Evolutionary conservation across 2,888 invertebrate species (phyloP), one percentile per base, ranked within the genome.

Genomic region (Pyrrhia umbra): DNA sequence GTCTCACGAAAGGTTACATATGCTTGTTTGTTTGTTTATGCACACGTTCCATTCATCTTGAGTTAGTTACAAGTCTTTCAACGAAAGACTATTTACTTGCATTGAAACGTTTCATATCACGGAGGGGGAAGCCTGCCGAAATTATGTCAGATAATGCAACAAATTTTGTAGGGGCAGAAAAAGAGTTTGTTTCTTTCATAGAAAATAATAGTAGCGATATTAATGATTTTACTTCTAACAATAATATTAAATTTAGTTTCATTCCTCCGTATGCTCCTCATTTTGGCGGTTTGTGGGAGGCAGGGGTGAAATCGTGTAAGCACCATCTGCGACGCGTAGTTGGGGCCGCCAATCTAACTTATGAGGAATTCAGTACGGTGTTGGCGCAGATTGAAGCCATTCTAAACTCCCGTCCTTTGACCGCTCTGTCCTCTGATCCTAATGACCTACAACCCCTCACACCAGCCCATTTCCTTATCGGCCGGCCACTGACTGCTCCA

Each of bases 191-290:
- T 30, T 8, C 8, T 8, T 30, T 30, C 13, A 10, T 30, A 6
- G 13, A 30, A 30, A 8, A 51, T 0, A 15, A 39, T 9, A 40
- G 5, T 40, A 4, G 25, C 4, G 2, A 6, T 2, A 13, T 27
- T 18, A 25, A 18, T 6, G 42, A 42, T 30, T 52, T 52, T 18
- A 20, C 30, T 4, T 13, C 6, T 13, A 18, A 27, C 10, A 6
- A 52, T 6, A 18, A 40, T 0, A 42, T 52, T 2, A 9, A 16
- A 10, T 52, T 52, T 5, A 8, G 2, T 0, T 55, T 55, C 16
- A 34, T 34, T 3, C 54, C 54, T 5, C 15, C 54, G 21, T 55
- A 55, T 18, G 15, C 37, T 21, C 54, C 54, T 15, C 54, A 55
- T 45, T n/a, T n/a, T n/a, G n/a, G n/a, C n/a, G n/a, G n/a, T n/a